A percentile compares a stretch with the other conserved stretches of the same genome.
Conservation (phyloP, 2,888 invertebrate species). For the Micoletzkya japonica region DNA sequence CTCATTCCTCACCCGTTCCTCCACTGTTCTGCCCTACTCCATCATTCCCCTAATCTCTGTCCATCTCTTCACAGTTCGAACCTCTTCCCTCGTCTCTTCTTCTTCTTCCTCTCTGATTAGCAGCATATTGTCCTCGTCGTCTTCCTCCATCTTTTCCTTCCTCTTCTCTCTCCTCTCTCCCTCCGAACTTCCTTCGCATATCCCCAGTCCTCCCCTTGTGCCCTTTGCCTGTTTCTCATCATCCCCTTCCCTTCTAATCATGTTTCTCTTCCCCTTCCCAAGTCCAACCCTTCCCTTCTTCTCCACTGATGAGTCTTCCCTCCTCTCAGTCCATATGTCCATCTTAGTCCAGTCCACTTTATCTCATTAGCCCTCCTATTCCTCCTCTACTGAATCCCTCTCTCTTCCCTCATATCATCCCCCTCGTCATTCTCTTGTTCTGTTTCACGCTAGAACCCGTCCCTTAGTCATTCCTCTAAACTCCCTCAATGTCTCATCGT, state of each 20-base stretch:
- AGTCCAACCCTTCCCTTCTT: not conserved
- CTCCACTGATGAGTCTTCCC: not conserved
- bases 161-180: not conserved
- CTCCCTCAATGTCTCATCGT: slow-evolving; percentile 3
- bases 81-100: not conserved
- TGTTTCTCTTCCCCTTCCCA: not conserved
- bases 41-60: too few species aligned
- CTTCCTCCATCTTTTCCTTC: not conserved
- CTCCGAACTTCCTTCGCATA: not conserved
- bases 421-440: not conserved
- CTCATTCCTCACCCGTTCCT: too few species aligned
- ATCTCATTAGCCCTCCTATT: too few species aligned
- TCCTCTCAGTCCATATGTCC: too few species aligned
- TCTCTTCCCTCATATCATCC: not conserved
- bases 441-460: slow-evolving; percentile 5
- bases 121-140: not conserved
- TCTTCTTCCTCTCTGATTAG: not conserved
- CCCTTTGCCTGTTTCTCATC: not conserved
- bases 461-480: not conserved
- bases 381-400: not conserved
- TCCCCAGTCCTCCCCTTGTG: not conserved
- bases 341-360: too few species aligned
- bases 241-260: too few species aligned
- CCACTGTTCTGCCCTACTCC: too few species aligned
- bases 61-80: too few species aligned